Percentiles rank a stretch among this genome's conserved stretches.
phyloP scores from a whole-genome alignment of 2,797 vertebrate species.

The Falco concolor region DNA sequence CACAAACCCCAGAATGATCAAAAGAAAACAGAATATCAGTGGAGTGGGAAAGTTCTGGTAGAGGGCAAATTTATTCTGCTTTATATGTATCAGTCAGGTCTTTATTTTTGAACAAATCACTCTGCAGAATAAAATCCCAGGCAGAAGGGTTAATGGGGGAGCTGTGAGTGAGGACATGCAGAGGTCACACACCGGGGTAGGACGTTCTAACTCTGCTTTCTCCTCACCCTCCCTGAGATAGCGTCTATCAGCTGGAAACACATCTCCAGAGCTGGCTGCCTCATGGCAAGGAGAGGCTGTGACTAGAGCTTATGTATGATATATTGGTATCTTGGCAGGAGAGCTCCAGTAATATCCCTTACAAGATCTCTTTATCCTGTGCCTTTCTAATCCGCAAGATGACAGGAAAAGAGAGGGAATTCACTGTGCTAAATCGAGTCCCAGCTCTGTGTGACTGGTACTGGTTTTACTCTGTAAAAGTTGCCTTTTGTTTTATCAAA shows the following conservation, averaged over 20 bases:
- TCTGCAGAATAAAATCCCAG: not conserved
- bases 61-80: not conserved
- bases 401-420: not conserved
- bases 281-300: not conserved
- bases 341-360: not conserved
- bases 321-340: not conserved
- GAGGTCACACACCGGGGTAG: not conserved
- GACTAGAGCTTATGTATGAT: not conserved
- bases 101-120: constrained; percentile 5
- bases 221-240: not conserved
- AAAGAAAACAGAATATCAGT: not conserved
- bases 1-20: not conserved
- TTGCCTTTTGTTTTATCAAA: not conserved
- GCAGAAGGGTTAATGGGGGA: not conserved
- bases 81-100: not conserved
- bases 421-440: not conserved
- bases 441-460: not conserved
- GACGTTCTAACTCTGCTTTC: not conserved
- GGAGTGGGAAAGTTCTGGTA: not conserved
- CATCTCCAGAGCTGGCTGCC: not conserved
- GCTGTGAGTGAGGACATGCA: not conserved
- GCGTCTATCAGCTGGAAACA: constrained; percentile 1
- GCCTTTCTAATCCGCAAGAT: not conserved
- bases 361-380: not conserved
- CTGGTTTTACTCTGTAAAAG: not conserved